These are phyloP conservation scores for Podarcis muralis DNA, from an alignment of 2,113 vertebrate genomes.

Conservation along the genomic window DNA sequence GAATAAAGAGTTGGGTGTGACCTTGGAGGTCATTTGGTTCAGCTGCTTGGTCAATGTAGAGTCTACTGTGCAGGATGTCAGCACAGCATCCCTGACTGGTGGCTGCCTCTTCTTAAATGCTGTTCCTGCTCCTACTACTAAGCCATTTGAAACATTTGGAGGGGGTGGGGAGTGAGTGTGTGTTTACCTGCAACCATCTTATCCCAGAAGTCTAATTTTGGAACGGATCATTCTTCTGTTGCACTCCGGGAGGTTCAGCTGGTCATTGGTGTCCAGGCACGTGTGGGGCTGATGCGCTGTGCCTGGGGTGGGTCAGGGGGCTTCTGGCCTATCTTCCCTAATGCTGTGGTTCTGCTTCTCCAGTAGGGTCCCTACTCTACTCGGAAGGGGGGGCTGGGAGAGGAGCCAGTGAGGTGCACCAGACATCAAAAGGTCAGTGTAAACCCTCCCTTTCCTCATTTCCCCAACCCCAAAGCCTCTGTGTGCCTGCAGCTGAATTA, in stretches of 20 bases:
- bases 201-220: background rate
- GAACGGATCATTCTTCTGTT: background rate
- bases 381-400: slow-evolving; percentile 76
- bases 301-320: background rate
- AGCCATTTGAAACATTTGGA: no score
- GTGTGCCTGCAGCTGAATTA: background rate
- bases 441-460: background rate
- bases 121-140: background rate
- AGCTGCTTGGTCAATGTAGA: background rate
- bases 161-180: no score
- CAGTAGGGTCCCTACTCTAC: slow-evolving; percentile 76
- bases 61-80: background rate
- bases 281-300: background rate
- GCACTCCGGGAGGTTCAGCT: background rate
- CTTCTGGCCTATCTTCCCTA: slow-evolving; percentile 58
- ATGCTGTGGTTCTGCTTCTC: slow-evolving; percentile 67
- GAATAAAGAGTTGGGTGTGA: background rate
- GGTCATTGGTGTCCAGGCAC: no score
- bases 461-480: background rate
- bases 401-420: slow-evolving; percentile 72
- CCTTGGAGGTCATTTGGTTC: no score
- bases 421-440: slow-evolving; percentile 72
- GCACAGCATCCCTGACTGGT: background rate
- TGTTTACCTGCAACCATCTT: background rate
- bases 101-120: background rate